These are phyloP conservation scores for Miichthys miiuy DNA, from an alignment of 2,797 vertebrate species.

Conservation along the genomic window DNA sequence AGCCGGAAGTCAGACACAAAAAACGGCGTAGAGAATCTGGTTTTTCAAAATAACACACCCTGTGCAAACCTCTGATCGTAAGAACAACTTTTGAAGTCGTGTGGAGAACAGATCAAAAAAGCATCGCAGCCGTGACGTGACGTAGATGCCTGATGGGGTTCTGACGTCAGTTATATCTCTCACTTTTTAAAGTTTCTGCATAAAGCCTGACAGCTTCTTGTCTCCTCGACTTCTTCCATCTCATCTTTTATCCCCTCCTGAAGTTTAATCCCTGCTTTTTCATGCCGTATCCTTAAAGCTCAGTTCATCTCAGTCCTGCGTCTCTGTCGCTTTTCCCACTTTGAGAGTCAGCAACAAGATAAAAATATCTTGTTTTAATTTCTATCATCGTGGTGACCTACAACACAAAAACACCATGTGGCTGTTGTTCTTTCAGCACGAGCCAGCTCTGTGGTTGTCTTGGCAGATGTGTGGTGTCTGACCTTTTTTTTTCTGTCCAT, in stretches of 20 bases:
- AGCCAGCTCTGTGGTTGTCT: conserved; percentile 43
- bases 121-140: too few species aligned
- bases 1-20: too few species aligned
- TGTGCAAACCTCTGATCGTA: too few species aligned
- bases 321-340: background rate
- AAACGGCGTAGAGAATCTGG: too few species aligned
- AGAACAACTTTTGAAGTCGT: too few species aligned
- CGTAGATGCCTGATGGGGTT: too few species aligned
- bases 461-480: conserved; percentile 40
- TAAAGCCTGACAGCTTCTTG: conserved; percentile 22
- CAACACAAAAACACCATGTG: conserved; percentile 18
- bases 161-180: background rate
- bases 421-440: conserved; percentile 30
- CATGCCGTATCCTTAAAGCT: conserved; percentile 6
- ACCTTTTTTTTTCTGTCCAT: background rate
- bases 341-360: too few species aligned
- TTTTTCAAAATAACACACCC: too few species aligned
- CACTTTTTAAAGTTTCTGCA: conserved; percentile 12
- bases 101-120: too few species aligned
- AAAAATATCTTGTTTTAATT: background rate
- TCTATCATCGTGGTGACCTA: conserved; percentile 8
- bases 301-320: conserved; percentile 18
- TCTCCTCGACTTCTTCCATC: conserved; percentile 24
- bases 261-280: conserved; percentile 34
- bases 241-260: conserved; percentile 26